These are phyloP conservation scores for Zhuqinia jingwanae DNA, from an alignment of 2,888 invertebrate genomes.

Conservation along the genomic window DNA sequence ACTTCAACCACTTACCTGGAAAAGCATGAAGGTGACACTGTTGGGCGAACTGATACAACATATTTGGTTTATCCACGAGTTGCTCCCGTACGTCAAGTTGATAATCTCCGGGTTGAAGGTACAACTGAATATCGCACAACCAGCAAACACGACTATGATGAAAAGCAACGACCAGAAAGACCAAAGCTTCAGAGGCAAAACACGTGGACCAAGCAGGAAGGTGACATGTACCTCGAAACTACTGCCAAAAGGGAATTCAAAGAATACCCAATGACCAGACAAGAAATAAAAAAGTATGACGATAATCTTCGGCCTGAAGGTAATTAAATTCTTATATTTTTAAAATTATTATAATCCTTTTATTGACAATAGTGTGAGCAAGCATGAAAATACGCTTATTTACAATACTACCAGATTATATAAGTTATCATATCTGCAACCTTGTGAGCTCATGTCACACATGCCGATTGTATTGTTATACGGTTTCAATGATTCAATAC, in stretches of 20 bases:
- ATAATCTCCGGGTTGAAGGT: conserved; percentile 84
- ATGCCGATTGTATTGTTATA: too few species aligned
- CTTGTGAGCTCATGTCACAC: not conserved
- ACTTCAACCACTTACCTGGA: conserved; percentile 77
- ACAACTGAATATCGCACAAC: conserved; percentile 75
- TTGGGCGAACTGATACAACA: conserved; percentile 45
- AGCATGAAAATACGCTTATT: not conserved
- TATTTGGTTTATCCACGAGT: conserved; percentile 74
- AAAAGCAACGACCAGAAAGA: conserved; percentile 84
- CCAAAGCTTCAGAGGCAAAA: conserved; percentile 86
- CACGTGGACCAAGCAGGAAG: conserved; percentile 86
- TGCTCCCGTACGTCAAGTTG: conserved; percentile 82
- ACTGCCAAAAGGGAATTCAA: conserved; percentile 71
- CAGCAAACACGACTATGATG: conserved; percentile 83
- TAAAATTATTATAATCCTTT: not conserved
- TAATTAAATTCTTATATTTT: not conserved
- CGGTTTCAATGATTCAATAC: too few species aligned
- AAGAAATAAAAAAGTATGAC: conserved; percentile 80
- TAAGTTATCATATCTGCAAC: not conserved
- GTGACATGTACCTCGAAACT: conserved; percentile 77
- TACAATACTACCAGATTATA: too few species aligned
- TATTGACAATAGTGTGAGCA: not conserved
- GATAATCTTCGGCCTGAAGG: conserved; percentile 84
- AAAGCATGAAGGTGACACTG: conserved; percentile 64
- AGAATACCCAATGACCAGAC: conserved; percentile 74